These are phyloP conservation scores for Hypocryptadius cinnamomeus DNA, from an alignment of 2,113 vertebrate species.

Conservation along the genomic window DNA sequence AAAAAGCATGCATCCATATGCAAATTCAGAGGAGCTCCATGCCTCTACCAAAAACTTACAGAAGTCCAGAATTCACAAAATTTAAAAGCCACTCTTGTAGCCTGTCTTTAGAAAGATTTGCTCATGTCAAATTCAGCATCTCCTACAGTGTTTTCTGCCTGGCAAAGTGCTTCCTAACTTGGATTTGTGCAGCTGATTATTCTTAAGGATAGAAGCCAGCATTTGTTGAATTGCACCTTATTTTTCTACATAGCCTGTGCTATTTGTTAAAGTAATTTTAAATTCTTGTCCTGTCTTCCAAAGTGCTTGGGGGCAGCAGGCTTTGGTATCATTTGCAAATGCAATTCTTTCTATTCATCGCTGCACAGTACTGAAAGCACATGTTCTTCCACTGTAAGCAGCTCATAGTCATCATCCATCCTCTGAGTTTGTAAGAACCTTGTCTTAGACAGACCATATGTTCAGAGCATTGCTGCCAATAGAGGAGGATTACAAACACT, in stretches of 20 bases:
- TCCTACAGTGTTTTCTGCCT: not conserved
- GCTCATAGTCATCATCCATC: constrained; percentile 1
- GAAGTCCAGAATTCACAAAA: not conserved
- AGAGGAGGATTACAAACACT: not conserved
- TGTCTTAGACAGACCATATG: constrained; percentile 43
- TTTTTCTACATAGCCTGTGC: not conserved
- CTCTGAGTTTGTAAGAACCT: constrained; percentile 3
- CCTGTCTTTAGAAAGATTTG: not conserved
- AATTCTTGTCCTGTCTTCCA: constrained; percentile 33
- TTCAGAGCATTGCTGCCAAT: constrained; percentile 25
- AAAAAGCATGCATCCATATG: not conserved
- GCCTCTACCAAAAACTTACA: not conserved
- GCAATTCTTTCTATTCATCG: constrained; percentile 38
- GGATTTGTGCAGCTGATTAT: not conserved
- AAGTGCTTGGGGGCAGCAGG: constrained; percentile 1
- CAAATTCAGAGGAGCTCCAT: not conserved
- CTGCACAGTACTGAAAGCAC: constrained; percentile 34
- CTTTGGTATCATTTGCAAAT: constrained; percentile 43
- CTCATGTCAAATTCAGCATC: not conserved
- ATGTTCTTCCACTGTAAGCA: constrained; percentile 20
- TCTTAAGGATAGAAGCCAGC: not conserved
- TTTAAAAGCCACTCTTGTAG: not conserved
- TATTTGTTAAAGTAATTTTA: constrained; percentile 11
- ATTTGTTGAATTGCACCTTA: not conserved
- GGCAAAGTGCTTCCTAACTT: not conserved